Evolutionary conservation across 2,113 vertebrate species (phyloP), one percentile per base, ranked within the genome.

Genomic region (Sinocyclocheilus maitianheensis): DNA sequence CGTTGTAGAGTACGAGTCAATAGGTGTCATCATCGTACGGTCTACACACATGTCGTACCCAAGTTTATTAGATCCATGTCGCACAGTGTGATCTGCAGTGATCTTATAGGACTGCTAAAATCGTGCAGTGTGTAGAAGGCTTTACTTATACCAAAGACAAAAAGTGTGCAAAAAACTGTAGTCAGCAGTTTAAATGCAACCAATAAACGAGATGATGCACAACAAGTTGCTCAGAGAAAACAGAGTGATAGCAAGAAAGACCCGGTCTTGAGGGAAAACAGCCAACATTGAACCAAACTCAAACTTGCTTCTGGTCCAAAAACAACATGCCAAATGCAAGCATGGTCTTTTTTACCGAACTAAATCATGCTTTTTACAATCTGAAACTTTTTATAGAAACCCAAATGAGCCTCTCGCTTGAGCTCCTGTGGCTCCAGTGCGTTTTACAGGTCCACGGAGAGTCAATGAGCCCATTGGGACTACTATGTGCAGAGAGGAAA

Each of bases 141-240:
- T 62, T 62, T n/a, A 24, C 62, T 65, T 24, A 67, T 5, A 67
- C 63, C 63, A 30, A 65, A 67, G n/a, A 67, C 24, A 67, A 67
- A 67, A 74, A 2, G 3, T 18, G 14, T 77, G 43, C 24, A 4
- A 69, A 69, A 34, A 69, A 30, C 65, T 34, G 5, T 16, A 34
- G 5, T 67, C 2, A 14, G 24, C 6, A 34, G 6, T 34, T 71
- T 30, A 53, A 77, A 53, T 87, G 88, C 88, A 88, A 83, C 83
- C 90, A 8, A 93, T 90, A 93, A 91, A 91, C 89, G 90, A 91
- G 34, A 43, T 43, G 37, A 43, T 93, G 92, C 93, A 91, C 92
- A 93, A 92, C 90, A 93, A 93, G 89, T 93, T 92, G 90, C 90
- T 91, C 89, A 88, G 91, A 90, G 92, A 91, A 91, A 89, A 87